Percentiles rank a stretch among this genome's conserved stretches.
These are phyloP conservation scores for Pocota personata DNA, from an alignment of 2,888 invertebrate genomes.

Conservation along the genomic window DNA sequence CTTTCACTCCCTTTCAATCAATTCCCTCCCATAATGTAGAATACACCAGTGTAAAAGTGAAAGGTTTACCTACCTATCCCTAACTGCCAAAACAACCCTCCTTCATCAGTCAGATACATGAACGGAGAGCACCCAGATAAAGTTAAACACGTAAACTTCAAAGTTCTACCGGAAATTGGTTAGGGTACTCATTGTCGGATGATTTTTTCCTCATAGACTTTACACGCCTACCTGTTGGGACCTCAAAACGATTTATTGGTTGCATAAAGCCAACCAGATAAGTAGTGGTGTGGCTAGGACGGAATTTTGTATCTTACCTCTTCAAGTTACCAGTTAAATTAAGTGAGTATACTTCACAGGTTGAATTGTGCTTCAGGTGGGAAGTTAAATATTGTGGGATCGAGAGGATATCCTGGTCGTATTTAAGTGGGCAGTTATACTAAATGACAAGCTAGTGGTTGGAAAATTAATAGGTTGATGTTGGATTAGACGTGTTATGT, in stretches of 20 bases:
- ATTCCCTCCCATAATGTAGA: neutral
- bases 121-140: neutral
- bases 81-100: neutral
- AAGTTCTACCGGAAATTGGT: conserved; percentile 17
- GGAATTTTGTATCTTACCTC: conserved; percentile 10
- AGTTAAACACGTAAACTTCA: conserved; percentile 1
- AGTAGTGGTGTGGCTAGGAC: conserved; percentile 21
- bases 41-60: neutral
- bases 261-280: conserved; percentile 35
- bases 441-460: neutral
- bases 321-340: neutral
- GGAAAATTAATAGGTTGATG: too few species aligned
- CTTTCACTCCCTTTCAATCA: neutral
- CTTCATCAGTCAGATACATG: neutral
- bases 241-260: conserved; percentile 16
- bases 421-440: neutral
- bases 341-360: neutral
- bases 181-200: neutral
- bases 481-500: too few species aligned
- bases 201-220: conserved; percentile 1
- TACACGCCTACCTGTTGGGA: conserved; percentile 5
- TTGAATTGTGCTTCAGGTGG: neutral
- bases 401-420: neutral
- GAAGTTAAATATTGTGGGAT: neutral
- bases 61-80: neutral